These are phyloP conservation scores for Musca domestica DNA, from an alignment of 1,140 invertebrate species.

Conservation along the genomic window DNA sequence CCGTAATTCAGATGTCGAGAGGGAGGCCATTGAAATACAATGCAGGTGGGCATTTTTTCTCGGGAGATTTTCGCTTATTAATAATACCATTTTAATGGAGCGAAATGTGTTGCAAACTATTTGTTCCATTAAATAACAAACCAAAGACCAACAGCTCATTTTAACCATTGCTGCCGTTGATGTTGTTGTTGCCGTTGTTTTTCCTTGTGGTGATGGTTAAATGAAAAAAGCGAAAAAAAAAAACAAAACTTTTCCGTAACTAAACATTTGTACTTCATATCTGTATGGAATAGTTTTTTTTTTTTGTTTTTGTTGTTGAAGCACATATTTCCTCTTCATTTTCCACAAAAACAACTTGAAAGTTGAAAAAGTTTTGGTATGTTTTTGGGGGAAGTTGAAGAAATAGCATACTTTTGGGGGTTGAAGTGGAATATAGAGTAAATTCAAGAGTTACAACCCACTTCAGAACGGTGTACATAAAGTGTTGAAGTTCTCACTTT, in stretches of 20 bases:
- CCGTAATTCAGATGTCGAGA: too few species aligned
- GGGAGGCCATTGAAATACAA: too few species aligned
- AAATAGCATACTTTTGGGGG: not conserved
- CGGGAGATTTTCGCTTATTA: too few species aligned
- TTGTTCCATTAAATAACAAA: too few species aligned
- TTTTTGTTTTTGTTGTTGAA: not conserved
- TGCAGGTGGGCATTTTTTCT: too few species aligned
- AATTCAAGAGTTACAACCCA: not conserved
- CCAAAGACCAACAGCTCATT: too few species aligned
- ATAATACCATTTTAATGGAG: too few species aligned
- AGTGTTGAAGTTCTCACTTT: slow-evolving; percentile 5
- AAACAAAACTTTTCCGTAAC: slow-evolving; percentile 1
- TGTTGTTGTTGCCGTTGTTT: too few species aligned
- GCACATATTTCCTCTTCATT: not conserved
- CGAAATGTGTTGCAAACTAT: too few species aligned
- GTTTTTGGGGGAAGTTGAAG: not conserved
- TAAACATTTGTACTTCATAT: not conserved
- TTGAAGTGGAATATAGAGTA: not conserved
- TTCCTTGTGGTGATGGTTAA: too few species aligned
- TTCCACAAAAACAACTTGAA: slow-evolving; percentile 5
- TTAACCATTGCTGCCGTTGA: too few species aligned
- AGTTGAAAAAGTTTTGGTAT: not conserved
- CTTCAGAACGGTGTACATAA: not conserved
- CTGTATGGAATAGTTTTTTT: too few species aligned
- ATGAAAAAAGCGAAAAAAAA: not conserved